Percentiles rank a stretch among this genome's conserved stretches.
Conservation (phyloP, 2,888 invertebrate genomes). For the Platynereis dumerilii region DNA sequence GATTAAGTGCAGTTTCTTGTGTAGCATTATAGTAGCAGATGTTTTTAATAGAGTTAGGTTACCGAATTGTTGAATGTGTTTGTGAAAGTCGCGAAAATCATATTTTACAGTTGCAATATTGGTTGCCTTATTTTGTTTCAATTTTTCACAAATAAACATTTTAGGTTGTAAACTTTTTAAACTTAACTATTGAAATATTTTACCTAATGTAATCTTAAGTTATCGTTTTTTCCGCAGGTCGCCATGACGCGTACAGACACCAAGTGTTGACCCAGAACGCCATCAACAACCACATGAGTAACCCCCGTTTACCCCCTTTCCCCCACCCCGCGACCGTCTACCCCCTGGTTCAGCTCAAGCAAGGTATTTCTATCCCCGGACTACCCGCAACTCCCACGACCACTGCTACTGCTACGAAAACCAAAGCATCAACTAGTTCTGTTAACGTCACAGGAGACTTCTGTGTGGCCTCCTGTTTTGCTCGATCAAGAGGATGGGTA, state of each 20-base stretch:
- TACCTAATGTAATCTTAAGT: too few relatives aligned
- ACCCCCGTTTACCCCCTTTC: slow-evolving; percentile 90
- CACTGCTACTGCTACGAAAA: slow-evolving; percentile 38
- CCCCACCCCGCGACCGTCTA: slow-evolving; percentile 81
- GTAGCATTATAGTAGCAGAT: too few relatives aligned
- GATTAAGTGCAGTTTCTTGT: too few relatives aligned
- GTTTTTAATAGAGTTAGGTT: too few relatives aligned
- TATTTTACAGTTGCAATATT: too few relatives aligned
- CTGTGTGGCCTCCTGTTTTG: slow-evolving; percentile 80
- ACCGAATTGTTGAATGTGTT: too few relatives aligned
- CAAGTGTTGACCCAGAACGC: slow-evolving; percentile 53
- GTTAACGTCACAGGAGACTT: slow-evolving; percentile 64
- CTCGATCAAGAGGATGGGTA: slow-evolving; percentile 78
- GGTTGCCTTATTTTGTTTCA: too few relatives aligned
- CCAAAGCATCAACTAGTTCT: slow-evolving; percentile 17
- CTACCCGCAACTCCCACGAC: slow-evolving; percentile 30
- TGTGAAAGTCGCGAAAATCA: too few relatives aligned
- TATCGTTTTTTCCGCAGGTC: too few relatives aligned
- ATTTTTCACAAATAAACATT: too few relatives aligned
- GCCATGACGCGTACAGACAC: slow-evolving; percentile 30
- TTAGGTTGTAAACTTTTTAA: too few relatives aligned
- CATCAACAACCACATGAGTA: slow-evolving; percentile 65
- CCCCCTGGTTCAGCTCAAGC: slow-evolving; percentile 85
- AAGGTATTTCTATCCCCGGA: slow-evolving; percentile 51
- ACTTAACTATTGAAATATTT: too few relatives aligned